Conservation (phyloP, 2,888 invertebrate genomes). For the Dicyrtomina minuta region DNA sequence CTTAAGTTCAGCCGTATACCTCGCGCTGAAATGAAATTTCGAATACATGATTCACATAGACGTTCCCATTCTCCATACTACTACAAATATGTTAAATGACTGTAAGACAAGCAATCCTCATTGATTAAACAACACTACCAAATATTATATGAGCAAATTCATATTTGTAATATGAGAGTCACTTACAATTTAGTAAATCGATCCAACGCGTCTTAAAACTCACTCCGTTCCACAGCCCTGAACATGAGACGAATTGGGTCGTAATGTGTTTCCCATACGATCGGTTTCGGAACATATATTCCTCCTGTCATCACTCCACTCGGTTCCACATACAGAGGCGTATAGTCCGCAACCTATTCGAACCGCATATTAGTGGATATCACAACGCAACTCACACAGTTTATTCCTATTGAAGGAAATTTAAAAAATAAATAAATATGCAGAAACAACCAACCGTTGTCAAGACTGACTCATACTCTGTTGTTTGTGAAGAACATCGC, state of each 20-base stretch:
- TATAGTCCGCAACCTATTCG: slow-evolving; percentile 74
- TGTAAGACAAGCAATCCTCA: no score
- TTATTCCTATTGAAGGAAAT: no score
- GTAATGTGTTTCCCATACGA: slow-evolving; percentile 86
- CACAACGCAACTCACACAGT: slow-evolving; percentile 8
- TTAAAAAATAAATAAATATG: background rate
- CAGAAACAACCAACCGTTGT: slow-evolving; percentile 68
- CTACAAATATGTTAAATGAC: no score
- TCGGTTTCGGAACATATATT: slow-evolving; percentile 79
- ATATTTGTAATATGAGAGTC: background rate
- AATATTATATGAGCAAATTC: no score
- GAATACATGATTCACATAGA: no score
- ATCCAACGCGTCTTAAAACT: slow-evolving; percentile 93
- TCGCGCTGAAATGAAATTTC: slow-evolving; percentile 61
- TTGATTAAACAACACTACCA: no score
- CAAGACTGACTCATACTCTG: slow-evolving; percentile 83
- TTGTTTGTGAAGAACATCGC: slow-evolving; percentile 78
- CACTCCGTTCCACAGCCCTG: slow-evolving; percentile 84
- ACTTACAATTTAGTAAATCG: slow-evolving; percentile 83
- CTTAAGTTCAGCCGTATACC: slow-evolving; percentile 63
- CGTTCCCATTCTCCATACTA: no score
- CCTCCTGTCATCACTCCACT: slow-evolving; percentile 73
- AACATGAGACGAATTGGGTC: slow-evolving; percentile 91
- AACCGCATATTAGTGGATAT: background rate
- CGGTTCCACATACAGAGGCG: slow-evolving; percentile 83